Conservation (phyloP, 2,797 vertebrate genomes). For the Rhinella marina region DNA sequence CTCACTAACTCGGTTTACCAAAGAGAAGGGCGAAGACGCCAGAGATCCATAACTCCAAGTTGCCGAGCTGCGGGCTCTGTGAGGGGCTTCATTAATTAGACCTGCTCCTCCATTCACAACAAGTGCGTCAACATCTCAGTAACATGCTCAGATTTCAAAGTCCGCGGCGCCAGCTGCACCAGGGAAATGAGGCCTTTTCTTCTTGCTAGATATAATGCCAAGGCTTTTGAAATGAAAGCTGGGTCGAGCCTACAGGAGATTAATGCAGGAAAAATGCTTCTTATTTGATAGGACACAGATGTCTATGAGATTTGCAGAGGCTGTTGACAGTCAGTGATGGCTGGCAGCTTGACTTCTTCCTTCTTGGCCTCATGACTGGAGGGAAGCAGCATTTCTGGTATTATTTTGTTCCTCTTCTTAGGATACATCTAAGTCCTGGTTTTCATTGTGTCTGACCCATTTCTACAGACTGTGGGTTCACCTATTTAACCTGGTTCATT, state of each 20-base stretch:
- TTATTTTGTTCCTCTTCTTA: neutral
- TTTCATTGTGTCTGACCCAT: neutral
- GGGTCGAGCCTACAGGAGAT: conserved; percentile 75
- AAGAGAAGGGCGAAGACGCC: conserved; percentile 47
- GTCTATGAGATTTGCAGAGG: conserved; percentile 75
- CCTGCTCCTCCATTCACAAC: conserved; percentile 69
- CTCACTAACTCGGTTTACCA: conserved; percentile 60
- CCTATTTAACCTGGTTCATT: too few species aligned
- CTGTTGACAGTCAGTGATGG: conserved; percentile 80
- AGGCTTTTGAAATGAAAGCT: conserved; percentile 85
- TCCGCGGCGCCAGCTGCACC: conserved; percentile 81
- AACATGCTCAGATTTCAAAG: conserved; percentile 87
- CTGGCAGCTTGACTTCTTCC: conserved; percentile 73
- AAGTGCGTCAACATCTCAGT: conserved; percentile 74
- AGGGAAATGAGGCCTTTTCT: conserved; percentile 72
- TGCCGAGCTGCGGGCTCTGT: conserved; percentile 51
- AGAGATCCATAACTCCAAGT: conserved; percentile 29
- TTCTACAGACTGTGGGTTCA: neutral
- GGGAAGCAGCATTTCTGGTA: too few species aligned
- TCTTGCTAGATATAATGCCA: conserved; percentile 70
- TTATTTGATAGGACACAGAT: conserved; percentile 87
- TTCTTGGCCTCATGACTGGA: neutral
- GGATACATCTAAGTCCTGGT: neutral
- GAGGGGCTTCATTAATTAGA: conserved; percentile 75
- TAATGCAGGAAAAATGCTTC: conserved; percentile 72